A percentile compares a stretch with the other conserved stretches of the same genome.
Evolutionary conservation across 1,140 invertebrate species (phyloP).

Genomic region (Hylaeus anthracinus): DNA sequence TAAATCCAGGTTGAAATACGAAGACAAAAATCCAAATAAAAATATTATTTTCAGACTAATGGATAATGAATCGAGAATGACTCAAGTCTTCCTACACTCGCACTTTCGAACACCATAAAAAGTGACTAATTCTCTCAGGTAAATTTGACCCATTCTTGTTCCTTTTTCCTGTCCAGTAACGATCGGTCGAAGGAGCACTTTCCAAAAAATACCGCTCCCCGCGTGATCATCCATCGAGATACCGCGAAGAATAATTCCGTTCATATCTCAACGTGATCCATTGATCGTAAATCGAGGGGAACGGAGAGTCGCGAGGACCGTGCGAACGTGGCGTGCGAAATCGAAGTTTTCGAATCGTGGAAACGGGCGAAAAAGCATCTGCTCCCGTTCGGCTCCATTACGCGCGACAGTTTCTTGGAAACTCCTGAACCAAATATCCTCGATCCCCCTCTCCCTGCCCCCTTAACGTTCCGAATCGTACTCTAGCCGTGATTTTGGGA

Average conservation of each 20-base stretch:
- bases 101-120: too few species aligned
- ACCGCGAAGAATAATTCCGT: conserved; percentile 36
- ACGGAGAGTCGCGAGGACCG: not conserved
- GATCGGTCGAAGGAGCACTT: not conserved
- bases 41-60: too few species aligned
- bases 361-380: conserved; percentile 14
- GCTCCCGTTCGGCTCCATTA: conserved; percentile 19
- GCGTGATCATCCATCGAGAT: conserved; percentile 17
- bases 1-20: too few species aligned
- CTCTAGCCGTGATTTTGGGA: not conserved
- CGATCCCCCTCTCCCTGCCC: too few species aligned
- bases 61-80: too few species aligned
- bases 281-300: conserved; percentile 41
- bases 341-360: conserved; percentile 10
- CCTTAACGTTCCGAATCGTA: not conserved
- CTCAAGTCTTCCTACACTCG: too few species aligned
- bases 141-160: not conserved
- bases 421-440: conserved; percentile 2
- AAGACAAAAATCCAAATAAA: too few species aligned
- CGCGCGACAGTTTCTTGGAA: conserved; percentile 1
- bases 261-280: conserved; percentile 19
- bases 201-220: not conserved
- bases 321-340: not conserved
- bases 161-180: too few species aligned
- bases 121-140: not conserved